Evolutionary conservation across 2,113 vertebrate genomes (phyloP), one percentile per base, ranked within the genome.

Genomic region (Acinonyx jubatus): DNA sequence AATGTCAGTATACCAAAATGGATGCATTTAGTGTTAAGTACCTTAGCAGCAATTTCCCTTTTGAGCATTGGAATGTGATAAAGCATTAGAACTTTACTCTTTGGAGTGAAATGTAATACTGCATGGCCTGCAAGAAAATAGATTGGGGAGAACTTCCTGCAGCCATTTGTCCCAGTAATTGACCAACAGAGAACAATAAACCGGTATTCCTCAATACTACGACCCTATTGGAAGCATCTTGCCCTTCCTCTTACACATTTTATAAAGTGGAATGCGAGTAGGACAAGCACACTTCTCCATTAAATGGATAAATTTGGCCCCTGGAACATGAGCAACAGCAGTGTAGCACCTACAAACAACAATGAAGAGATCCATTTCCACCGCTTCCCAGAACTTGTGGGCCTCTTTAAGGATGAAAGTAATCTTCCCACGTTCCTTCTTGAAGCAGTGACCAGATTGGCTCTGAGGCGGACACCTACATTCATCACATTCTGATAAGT

Each of bases 31-130:
- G 84, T 82, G 81, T 31, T 94, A 98, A 98, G 76, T 93, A 96
- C 89, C 41, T 98, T 97, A 93, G 96, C 93, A 98, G 80, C 45
- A 94, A 97, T 98, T 97, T 98, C 96, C 73, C 90, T 98, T 97
- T 94, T 94, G 96, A 98, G 71, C 25, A 97, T 95, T 97, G 95
- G 63, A 78, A 95, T 98, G 97, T 91, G 97, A 94, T 83, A 87
- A 97, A 96, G 74, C 36, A 82, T 96, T 95, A 91, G 94, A 91
- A 81, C 89, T 91, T 95, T 86, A 71, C 29, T 97, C 87, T 97
- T 96, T 4, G 19, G 36, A 91, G 41, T 97, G 92, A 96, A 95
- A 98, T 93, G 88, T 89, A 97, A 92, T 89, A 76, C 95, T 41
- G 38, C 61, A 33, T 29, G 61, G 89, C 66, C 86, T 90, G 25